Conservation (phyloP, 2,113 vertebrate genomes). For the Rhombomys opimus region DNA sequence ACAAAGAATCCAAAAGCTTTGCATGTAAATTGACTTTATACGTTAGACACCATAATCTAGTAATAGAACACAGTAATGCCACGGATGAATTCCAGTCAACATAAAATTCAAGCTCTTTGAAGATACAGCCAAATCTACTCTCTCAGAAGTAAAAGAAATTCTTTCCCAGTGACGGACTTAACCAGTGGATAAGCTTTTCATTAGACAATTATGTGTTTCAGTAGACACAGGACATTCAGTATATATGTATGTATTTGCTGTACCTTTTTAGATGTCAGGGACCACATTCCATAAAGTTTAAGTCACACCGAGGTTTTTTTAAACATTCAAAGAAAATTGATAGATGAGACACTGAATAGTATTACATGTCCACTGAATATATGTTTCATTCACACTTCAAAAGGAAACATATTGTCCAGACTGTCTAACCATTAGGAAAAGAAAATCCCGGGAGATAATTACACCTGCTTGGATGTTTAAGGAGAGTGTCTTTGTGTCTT, state of each 20-base stretch:
- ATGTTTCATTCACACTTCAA: slow-evolving; percentile 67
- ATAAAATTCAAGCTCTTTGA: slow-evolving; percentile 81
- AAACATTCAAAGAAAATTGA: slow-evolving; percentile 85
- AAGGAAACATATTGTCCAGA: slow-evolving; percentile 74
- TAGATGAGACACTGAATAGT: slow-evolving; percentile 80
- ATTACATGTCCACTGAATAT: slow-evolving; percentile 77
- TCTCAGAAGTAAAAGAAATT: slow-evolving; percentile 82
- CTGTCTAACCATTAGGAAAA: slow-evolving; percentile 81
- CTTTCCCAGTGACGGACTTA: slow-evolving; percentile 86
- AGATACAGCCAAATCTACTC: slow-evolving; percentile 80
- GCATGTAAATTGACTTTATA: slow-evolving; percentile 78
- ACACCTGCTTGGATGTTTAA: slow-evolving; percentile 81
- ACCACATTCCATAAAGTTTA: slow-evolving; percentile 87
- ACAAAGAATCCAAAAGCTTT: slow-evolving; percentile 75
- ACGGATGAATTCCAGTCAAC: slow-evolving; percentile 76
- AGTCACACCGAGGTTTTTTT: slow-evolving; percentile 85
- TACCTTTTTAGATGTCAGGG: slow-evolving; percentile 85
- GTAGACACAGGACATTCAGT: slow-evolving; percentile 80
- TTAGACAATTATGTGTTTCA: slow-evolving; percentile 87
- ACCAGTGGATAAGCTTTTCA: slow-evolving; percentile 87
- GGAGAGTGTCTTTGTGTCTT: slow-evolving; percentile 83
- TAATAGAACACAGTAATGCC: slow-evolving; percentile 68
- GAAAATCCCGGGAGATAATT: slow-evolving; percentile 85
- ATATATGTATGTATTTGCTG: slow-evolving; percentile 84
- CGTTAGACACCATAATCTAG: slow-evolving; percentile 65